Evolutionary conservation across 1,140 invertebrate species (phyloP).

Genomic region (Pseudomyrmex gracilis): DNA sequence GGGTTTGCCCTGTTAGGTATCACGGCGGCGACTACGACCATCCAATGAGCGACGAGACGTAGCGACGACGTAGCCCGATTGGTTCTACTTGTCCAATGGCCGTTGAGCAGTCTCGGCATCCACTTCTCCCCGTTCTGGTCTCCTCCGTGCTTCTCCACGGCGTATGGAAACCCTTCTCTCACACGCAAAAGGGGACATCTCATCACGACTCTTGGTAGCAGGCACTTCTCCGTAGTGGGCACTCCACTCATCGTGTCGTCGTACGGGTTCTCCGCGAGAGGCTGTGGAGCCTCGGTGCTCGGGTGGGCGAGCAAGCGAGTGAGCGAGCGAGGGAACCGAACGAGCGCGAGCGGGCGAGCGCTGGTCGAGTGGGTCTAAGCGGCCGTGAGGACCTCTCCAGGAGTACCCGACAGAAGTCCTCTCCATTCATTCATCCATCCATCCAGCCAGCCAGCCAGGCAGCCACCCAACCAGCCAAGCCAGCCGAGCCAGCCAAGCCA

Average conservation of each 20-base stretch:
- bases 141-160: slow-evolving; percentile 36
- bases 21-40: neutral
- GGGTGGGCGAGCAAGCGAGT: slow-evolving; percentile 68
- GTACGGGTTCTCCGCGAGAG: slow-evolving; percentile 77
- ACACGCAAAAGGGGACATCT: slow-evolving; percentile 84
- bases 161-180: slow-evolving; percentile 80
- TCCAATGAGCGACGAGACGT: slow-evolving; percentile 56
- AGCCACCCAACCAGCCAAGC: slow-evolving; percentile 63
- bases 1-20: neutral
- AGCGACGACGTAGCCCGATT: slow-evolving; percentile 49
- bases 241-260: slow-evolving; percentile 82
- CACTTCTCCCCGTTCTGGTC: slow-evolving; percentile 59
- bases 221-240: slow-evolving; percentile 85
- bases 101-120: slow-evolving; percentile 50
- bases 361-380: slow-evolving; percentile 85
- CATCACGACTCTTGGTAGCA: slow-evolving; percentile 84
- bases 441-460: slow-evolving; percentile 76
- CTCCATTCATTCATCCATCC: slow-evolving; percentile 84
- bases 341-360: slow-evolving; percentile 70
- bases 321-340: slow-evolving; percentile 58
- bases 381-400: slow-evolving; percentile 86
- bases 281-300: slow-evolving; percentile 71
- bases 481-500: slow-evolving; percentile 66
- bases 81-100: slow-evolving; percentile 77
- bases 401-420: slow-evolving; percentile 84